Evolutionary conservation across 2,888 invertebrate species (phyloP).

Genomic region (Cosmia trapezina): DNA sequence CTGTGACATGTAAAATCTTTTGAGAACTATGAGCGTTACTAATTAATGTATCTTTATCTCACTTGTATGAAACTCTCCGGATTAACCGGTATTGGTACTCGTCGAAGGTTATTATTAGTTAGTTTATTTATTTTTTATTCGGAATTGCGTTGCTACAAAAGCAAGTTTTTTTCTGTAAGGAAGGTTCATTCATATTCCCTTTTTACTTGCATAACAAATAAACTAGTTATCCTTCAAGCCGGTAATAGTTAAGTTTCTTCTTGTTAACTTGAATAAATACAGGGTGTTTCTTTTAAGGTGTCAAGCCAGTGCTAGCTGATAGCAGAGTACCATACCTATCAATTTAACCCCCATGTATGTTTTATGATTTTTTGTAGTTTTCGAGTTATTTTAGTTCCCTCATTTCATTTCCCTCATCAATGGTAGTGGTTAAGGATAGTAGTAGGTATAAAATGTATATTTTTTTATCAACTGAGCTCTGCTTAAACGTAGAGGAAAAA

Average conservation of each 20-base stretch:
- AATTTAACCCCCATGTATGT: too few relatives aligned
- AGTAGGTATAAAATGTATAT: too few relatives aligned
- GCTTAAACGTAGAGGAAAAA: too few relatives aligned
- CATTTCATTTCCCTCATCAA: too few relatives aligned
- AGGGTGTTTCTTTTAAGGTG: too few relatives aligned
- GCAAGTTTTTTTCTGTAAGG: constrained; percentile 42
- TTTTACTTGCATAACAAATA: constrained; percentile 52
- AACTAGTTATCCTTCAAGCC: constrained; percentile 48
- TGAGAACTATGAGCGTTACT: constrained; percentile 26
- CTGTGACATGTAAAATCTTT: constrained; percentile 24
- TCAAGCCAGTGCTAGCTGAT: too few relatives aligned
- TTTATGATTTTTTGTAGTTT: too few relatives aligned
- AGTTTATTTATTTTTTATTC: constrained; percentile 43
- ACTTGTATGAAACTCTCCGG: constrained; percentile 33
- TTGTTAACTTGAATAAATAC: constrained; percentile 16
- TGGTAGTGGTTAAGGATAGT: too few relatives aligned
- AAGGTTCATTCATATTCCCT: constrained; percentile 48
- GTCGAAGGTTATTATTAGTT: constrained; percentile 42
- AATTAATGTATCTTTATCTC: constrained; percentile 24
- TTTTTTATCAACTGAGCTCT: too few relatives aligned
- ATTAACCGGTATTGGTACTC: constrained; percentile 53
- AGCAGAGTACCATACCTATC: too few relatives aligned
- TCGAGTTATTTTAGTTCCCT: too few relatives aligned
- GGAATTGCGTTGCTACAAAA: constrained; percentile 43
- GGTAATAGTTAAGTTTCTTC: constrained; percentile 31